These are phyloP conservation scores for Labeo rohita DNA, from an alignment of 2,113 vertebrate species.

Conservation along the genomic window DNA sequence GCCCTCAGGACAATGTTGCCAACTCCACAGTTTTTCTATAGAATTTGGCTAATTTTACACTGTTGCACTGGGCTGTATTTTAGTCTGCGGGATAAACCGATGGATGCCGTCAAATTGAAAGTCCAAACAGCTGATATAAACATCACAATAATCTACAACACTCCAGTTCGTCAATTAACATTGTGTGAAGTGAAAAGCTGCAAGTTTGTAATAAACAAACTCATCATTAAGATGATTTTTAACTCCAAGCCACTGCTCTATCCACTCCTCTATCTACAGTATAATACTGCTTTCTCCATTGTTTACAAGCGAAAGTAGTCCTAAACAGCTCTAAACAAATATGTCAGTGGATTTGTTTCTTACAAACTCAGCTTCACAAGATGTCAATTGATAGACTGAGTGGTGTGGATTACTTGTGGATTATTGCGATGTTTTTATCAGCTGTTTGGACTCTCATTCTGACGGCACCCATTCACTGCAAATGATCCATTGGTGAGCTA, in stretches of 20 bases:
- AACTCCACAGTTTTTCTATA: background rate
- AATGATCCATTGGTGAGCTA: no score
- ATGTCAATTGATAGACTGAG: background rate
- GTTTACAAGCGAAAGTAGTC: background rate
- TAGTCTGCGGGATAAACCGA: background rate
- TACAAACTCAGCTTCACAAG: background rate
- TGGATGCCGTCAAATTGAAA: no score
- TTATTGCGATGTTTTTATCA: no score
- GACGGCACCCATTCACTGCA: no score
- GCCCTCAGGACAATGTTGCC: background rate
- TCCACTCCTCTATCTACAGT: no score
- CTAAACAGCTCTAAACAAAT: background rate
- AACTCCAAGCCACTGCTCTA: background rate
- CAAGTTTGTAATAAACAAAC: background rate
- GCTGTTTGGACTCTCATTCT: no score
- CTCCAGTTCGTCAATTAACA: no score
- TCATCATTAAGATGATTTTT: background rate
- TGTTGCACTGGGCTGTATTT: background rate
- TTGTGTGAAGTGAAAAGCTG: no score
- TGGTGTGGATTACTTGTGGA: no score
- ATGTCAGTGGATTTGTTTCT: background rate
- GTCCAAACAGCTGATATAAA: no score
- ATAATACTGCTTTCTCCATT: background rate
- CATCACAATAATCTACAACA: no score
- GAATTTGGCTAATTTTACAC: background rate